Evolutionary conservation across 2,113 vertebrate species (phyloP).

Genomic region (Petroica traversi): DNA sequence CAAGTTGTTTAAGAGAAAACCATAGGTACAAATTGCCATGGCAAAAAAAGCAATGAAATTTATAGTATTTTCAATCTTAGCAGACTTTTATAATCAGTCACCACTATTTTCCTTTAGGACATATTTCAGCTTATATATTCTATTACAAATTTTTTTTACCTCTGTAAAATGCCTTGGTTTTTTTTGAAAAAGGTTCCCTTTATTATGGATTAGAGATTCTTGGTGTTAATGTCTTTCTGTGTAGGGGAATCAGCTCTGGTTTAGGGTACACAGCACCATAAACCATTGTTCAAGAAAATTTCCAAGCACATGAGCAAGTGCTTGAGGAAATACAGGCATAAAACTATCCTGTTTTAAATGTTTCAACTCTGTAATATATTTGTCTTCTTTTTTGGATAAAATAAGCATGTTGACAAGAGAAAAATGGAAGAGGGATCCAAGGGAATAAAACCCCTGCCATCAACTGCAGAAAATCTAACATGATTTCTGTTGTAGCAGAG

Average conservation of each 20-base stretch:
- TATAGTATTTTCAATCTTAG: background rate
- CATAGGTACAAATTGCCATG: background rate
- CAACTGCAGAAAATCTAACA: background rate
- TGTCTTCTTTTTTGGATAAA: background rate
- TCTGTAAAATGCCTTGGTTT: background rate
- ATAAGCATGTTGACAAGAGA: background rate
- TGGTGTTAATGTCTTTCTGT: background rate
- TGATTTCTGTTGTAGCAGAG: background rate
- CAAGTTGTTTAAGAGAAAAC: background rate
- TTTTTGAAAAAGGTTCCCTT: background rate
- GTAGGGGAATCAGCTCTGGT: background rate
- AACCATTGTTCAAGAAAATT: background rate
- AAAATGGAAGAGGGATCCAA: background rate
- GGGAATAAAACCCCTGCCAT: background rate
- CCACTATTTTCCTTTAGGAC: background rate
- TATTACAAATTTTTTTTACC: background rate
- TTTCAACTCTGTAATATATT: background rate
- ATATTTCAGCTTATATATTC: background rate
- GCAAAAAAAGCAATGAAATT: background rate
- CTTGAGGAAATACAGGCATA: background rate
- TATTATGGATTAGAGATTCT: background rate
- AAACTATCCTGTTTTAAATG: background rate
- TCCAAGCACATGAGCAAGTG: background rate
- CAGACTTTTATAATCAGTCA: background rate
- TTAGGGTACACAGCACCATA: background rate